A percentile compares a stretch with the other conserved stretches of the same genome.
These are phyloP conservation scores for Hybognathus amarus DNA, from an alignment of 2,797 vertebrate genomes.

Conservation along the genomic window DNA sequence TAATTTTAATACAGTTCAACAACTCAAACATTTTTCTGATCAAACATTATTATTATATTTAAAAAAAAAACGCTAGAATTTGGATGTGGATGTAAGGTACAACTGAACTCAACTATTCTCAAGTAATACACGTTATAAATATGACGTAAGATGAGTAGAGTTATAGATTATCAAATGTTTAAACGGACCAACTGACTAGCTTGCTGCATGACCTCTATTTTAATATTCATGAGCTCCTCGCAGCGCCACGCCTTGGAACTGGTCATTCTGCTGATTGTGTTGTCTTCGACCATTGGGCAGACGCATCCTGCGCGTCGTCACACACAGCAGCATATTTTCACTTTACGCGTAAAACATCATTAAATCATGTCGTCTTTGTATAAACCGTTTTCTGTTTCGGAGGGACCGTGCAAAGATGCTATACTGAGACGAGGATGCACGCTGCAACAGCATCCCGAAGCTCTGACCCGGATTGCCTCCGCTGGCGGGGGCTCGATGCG, in stretches of 20 bases:
- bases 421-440: slow-evolving; percentile 63
- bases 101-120: slow-evolving; percentile 63
- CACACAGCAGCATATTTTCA: background rate
- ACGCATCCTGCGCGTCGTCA: slow-evolving; percentile 6
- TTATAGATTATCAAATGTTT: slow-evolving; percentile 46
- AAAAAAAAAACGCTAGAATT: no score
- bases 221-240: slow-evolving; percentile 68
- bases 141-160: slow-evolving; percentile 61
- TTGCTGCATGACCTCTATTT: slow-evolving; percentile 63
- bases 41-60: background rate
- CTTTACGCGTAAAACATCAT: background rate
- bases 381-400: slow-evolving; percentile 75
- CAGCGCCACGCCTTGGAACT: slow-evolving; percentile 55
- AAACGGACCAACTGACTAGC: slow-evolving; percentile 61
- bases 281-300: slow-evolving; percentile 53
- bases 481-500: slow-evolving; percentile 54
- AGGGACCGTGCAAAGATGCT: slow-evolving; percentile 72
- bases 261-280: slow-evolving; percentile 62
- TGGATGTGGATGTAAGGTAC: background rate
- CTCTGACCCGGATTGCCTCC: slow-evolving; percentile 30
- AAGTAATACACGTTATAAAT: slow-evolving; percentile 40
- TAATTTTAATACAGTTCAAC: background rate
- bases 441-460: slow-evolving; percentile 41
- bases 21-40: background rate
- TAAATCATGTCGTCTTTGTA: slow-evolving; percentile 76